Evolutionary conservation across 2,113 vertebrate genomes (phyloP).

Genomic region (Gulo gulo): DNA sequence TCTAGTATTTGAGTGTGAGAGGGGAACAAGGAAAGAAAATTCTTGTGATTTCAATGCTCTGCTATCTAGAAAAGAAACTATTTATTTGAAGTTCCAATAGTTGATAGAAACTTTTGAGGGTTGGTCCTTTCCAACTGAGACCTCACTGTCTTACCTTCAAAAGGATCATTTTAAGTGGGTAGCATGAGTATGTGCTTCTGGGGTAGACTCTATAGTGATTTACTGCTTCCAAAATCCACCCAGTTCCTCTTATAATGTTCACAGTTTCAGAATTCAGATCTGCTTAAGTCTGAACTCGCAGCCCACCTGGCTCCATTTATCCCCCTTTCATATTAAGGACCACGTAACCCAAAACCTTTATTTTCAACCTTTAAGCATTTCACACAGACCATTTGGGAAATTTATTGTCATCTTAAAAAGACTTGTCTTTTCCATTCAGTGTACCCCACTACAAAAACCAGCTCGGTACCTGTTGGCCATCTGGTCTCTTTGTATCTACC

Average conservation of each 20-base stretch:
- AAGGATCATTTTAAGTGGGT: slow-evolving; percentile 63
- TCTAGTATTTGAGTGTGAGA: not conserved
- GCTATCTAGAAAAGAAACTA: not conserved
- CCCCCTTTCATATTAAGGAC: slow-evolving; percentile 82
- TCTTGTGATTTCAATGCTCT: not conserved
- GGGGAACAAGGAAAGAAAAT: not conserved
- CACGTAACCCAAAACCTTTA: slow-evolving; percentile 83
- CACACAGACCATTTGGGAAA: slow-evolving; percentile 84
- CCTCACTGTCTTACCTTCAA: slow-evolving; percentile 60
- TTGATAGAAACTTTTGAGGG: not conserved
- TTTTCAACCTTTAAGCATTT: slow-evolving; percentile 86
- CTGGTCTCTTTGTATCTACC: slow-evolving; percentile 79
- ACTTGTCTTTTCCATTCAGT: slow-evolving; percentile 85
- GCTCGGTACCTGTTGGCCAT: slow-evolving; percentile 85
- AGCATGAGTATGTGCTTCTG: slow-evolving; percentile 50
- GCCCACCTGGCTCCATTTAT: slow-evolving; percentile 85
- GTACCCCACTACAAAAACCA: slow-evolving; percentile 80
- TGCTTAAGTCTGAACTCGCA: slow-evolving; percentile 71
- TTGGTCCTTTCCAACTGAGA: slow-evolving; percentile 64
- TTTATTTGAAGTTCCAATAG: not conserved
- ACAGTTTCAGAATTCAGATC: slow-evolving; percentile 80
- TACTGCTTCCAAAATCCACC: slow-evolving; percentile 82
- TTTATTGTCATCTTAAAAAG: slow-evolving; percentile 84
- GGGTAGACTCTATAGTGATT: slow-evolving; percentile 71
- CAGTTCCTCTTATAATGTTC: slow-evolving; percentile 80